Evolutionary conservation across 2,888 invertebrate genomes (phyloP).

Genomic region (Agrotis segetum): DNA sequence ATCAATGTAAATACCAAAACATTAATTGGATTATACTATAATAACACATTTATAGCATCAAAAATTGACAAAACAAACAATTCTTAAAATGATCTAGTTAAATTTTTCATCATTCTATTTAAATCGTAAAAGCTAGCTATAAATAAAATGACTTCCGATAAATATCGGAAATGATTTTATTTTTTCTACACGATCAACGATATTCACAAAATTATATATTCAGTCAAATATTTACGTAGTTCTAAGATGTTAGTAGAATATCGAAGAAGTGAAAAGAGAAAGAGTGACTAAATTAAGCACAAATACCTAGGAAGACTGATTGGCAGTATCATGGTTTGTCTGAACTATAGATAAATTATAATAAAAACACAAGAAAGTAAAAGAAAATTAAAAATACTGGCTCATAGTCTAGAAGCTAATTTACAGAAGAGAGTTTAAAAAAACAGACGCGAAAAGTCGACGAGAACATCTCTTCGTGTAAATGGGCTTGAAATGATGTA

Average conservation of each 20-base stretch:
- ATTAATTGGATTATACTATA: constrained; percentile 9
- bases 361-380: background rate
- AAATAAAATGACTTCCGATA: constrained; percentile 52
- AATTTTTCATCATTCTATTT: constrained; percentile 29
- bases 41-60: constrained; percentile 3
- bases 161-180: constrained; percentile 48
- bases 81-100: constrained; percentile 12
- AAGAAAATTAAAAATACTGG: constrained; percentile 36
- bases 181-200: constrained; percentile 34
- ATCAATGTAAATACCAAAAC: background rate
- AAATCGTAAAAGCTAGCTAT: constrained; percentile 40
- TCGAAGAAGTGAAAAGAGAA: constrained; percentile 20
- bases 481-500: constrained; percentile 8
- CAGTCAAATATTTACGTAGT: constrained; percentile 62
- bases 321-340: constrained; percentile 53
- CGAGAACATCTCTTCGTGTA: background rate
- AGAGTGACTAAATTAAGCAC: constrained; percentile 44
- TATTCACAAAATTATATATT: constrained; percentile 56
- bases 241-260: constrained; percentile 42
- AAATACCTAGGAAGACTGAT: constrained; percentile 56
- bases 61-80: constrained; percentile 24
- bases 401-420: constrained; percentile 31
- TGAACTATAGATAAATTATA: constrained; percentile 11
- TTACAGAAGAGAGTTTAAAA: background rate
- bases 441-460: background rate